Percentiles rank a stretch among this genome's conserved stretches.
phyloP scores from a whole-genome alignment of 1,140 invertebrate species.

The Oncopodura yosiiana region DNA sequence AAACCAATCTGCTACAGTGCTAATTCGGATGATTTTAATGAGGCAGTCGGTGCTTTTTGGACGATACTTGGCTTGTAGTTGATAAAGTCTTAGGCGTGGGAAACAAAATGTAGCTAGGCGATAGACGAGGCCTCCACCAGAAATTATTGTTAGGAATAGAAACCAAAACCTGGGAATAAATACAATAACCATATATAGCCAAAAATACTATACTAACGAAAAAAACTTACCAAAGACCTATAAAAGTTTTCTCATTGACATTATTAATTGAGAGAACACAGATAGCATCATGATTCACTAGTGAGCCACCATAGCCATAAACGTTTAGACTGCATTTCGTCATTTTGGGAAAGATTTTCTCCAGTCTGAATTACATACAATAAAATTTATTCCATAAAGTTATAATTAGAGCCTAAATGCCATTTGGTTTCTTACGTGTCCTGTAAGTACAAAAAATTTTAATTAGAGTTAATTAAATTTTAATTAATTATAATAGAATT shows the following conservation, averaged over 20 bases:
- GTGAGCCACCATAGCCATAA: conserved; percentile 30
- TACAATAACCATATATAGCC: too few relatives aligned
- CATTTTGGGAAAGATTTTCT: background rate
- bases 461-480: too few relatives aligned
- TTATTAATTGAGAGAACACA: conserved; percentile 81
- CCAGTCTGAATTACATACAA: conserved; percentile 1
- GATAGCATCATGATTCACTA: conserved; percentile 59
- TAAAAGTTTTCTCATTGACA: conserved; percentile 85
- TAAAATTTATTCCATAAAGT: too few relatives aligned
- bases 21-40: too few relatives aligned
- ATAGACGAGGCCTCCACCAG: conserved; percentile 64
- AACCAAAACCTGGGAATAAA: conserved; percentile 93
- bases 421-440: too few relatives aligned
- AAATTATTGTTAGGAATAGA: conserved; percentile 60
- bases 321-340: background rate
- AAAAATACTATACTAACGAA: too few relatives aligned
- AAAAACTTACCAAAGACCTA: conserved; percentile 67
- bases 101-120: conserved; percentile 63
- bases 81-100: conserved; percentile 46
- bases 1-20: too few relatives aligned
- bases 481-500: too few relatives aligned
- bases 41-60: too few relatives aligned
- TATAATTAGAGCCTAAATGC: too few relatives aligned
- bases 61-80: too few relatives aligned
- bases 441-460: too few relatives aligned